Evolutionary conservation across 2,113 vertebrate genomes (phyloP), one percentile per base, ranked within the genome.

Genomic region (Lethenteron reissneri): DNA sequence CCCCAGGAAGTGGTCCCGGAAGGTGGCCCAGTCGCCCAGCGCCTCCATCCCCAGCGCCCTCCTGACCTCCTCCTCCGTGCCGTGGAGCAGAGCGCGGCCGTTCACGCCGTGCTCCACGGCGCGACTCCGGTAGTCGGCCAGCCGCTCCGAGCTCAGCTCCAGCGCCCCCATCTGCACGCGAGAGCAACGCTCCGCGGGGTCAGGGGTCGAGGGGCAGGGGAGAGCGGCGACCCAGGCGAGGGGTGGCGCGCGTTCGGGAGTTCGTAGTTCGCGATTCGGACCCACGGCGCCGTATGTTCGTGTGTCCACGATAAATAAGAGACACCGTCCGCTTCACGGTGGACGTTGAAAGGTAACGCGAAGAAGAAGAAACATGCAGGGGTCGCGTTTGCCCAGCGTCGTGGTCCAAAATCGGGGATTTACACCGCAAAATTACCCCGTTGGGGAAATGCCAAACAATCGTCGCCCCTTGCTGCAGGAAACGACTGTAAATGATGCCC

Each of bases 21-120:
- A 77, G 10, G 69, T 13, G 21, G 73, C 70, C 77, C 77, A 77
- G 19, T 77, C 75, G 10, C 75, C 77, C 1, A 77, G 71, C n/a
- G 69, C 68, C 41, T 41, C 5, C 77, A 77, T 76, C 15, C 56
- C 5, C 4, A 77, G 69, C 2, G 70, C 75, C 1, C 76, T 68
- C 58, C 64, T 75, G 62, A 77, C 73, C 12, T 76, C 77, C 56
- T 58, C 71, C 21, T 71, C 72, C 70, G 73, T 57, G 19, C 75
- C 76, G 56, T 74, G 75, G 4, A 74, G 71, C 25, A 77, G 60
- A 4, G 77, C 71, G 14, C 73, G 60, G 1, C 77, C 77, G n/a
- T 71, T 72, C 21, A 77, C 5, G 19, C 75, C 71, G 71, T 76
- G 74, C 1, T 74, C 68, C 25, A 21, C 69, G 58, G 76, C 15